phyloP scores from a whole-genome alignment of 1,140 invertebrate genomes.

The Zaprionus lachaisei region DNA sequence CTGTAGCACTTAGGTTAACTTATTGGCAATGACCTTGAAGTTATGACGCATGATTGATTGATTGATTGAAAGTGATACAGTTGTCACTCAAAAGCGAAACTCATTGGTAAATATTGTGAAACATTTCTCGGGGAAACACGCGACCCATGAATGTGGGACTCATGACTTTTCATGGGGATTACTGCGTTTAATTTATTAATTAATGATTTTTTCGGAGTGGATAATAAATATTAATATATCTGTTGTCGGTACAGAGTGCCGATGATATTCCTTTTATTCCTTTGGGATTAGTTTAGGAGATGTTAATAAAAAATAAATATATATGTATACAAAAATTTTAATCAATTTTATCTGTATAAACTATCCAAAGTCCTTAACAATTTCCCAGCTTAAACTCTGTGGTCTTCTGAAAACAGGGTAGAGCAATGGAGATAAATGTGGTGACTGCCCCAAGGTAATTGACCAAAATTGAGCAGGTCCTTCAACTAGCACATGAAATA shows the following conservation, averaged over 20 bases:
- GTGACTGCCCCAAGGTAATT: constrained; percentile 38
- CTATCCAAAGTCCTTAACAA: background rate
- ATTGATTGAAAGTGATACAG: constrained; percentile 22
- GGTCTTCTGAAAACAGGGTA: background rate
- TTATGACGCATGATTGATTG: constrained; percentile 5
- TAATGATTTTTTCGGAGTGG: background rate
- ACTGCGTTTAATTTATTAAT: background rate
- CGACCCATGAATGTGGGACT: background rate
- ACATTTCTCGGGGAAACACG: background rate
- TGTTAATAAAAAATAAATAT: too few species aligned
- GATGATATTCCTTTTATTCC: too few species aligned
- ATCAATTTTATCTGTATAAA: too few species aligned
- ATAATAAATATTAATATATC: background rate
- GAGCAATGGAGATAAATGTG: constrained; percentile 43
- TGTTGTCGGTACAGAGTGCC: background rate
- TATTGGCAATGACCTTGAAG: constrained; percentile 31
- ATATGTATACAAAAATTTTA: too few species aligned
- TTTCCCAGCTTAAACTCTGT: background rate
- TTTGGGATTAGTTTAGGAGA: too few species aligned
- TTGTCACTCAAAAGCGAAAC: constrained; percentile 20
- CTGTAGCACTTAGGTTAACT: constrained; percentile 27
- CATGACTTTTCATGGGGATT: background rate
- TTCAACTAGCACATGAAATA: constrained; percentile 50
- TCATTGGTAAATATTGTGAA: constrained; percentile 27
- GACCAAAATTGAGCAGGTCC: constrained; percentile 4